phyloP scores from a whole-genome alignment of 2,888 invertebrate genomes.

The Rhyacophila evoluta region DNA sequence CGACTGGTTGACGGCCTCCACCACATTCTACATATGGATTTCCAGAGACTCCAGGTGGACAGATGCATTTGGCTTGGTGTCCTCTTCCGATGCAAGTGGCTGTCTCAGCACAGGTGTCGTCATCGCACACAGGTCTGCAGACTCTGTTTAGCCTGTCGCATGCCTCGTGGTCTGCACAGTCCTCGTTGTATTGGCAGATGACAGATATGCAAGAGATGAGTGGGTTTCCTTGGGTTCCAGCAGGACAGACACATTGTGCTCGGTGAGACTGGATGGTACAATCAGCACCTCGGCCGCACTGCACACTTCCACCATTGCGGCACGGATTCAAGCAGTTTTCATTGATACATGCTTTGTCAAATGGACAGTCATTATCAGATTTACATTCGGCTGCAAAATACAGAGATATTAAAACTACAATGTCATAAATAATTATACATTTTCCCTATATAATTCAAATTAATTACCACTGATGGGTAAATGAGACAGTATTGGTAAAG shows the following conservation, averaged over 20 bases:
- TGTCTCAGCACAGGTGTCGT: slow-evolving; percentile 82
- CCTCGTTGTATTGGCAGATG: slow-evolving; percentile 89
- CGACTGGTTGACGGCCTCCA: slow-evolving; percentile 63
- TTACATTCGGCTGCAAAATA: slow-evolving; percentile 86
- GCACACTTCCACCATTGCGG: slow-evolving; percentile 68
- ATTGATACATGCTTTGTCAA: slow-evolving; percentile 83
- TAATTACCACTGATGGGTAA: too few relatives aligned
- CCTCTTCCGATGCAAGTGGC: slow-evolving; percentile 81
- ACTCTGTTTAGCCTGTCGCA: slow-evolving; percentile 87
- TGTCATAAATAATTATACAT: too few relatives aligned
- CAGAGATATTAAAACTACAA: too few relatives aligned
- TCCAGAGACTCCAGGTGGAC: slow-evolving; percentile 80
- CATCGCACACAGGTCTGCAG: slow-evolving; percentile 85
- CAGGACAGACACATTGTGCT: slow-evolving; percentile 85
- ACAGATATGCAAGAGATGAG: slow-evolving; percentile 84
- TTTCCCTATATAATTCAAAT: too few relatives aligned
- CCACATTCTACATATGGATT: slow-evolving; percentile 82
- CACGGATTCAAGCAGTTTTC: slow-evolving; percentile 87
- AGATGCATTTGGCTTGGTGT: slow-evolving; percentile 84
- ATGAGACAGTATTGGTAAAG: too few relatives aligned
- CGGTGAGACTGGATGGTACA: slow-evolving; percentile 82
- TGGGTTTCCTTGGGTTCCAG: slow-evolving; percentile 88
- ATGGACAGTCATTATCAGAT: slow-evolving; percentile 83
- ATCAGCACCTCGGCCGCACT: slow-evolving; percentile 84
- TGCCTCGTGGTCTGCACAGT: slow-evolving; percentile 86